Base-by-base conservation (phyloP, 2,797 vertebrate species). In the Antrozous pallidus region DNA sequence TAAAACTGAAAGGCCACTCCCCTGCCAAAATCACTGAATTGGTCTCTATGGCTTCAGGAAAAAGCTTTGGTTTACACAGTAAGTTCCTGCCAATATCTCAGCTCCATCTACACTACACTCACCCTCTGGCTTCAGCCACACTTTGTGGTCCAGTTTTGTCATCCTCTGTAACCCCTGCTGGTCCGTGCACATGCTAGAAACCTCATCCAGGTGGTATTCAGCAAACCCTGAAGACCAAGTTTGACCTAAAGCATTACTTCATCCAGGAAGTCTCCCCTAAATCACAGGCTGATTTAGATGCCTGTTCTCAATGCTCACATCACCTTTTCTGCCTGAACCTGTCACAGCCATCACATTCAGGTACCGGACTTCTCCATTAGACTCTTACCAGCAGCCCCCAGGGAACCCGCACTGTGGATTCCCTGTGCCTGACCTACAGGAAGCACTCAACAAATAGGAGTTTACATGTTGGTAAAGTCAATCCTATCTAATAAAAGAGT, bases 1-100 rank as follows among this genome's bases (percentile, higher is more conserved):
- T 93, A 92, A 90, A 95, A 92, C 6, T 82, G 26, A 95, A 96
- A 93, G 26, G 12, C 6, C 80, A 38, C 31, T 83, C 16, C 56
- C 13, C 42, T 79, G 70, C 54, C 75, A 94, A 94, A 92, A 95
- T 80, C 78, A 94, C 0, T 88, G 71, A 74, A 40, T 56, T 92
- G 56, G 20, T 88, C 38, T 83, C 71, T 38, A 22, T 49, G 40
- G 33, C 42, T 95, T 85, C 31, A 93, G 51, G 73, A 65, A 92
- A 85, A 95, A 83, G 42, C 67, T 90, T 31, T 80, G n/a, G 65
- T 31, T 93, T 86, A 90, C n/a, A 77, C 1, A 24, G 65, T 54
- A 92, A 82, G 24, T 70, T 92, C 45, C 49, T 91, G 38, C 56
- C 86, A 85, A 4, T 33, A 88, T 63, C 54, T 77, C 89, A 73